Evolutionary conservation across 2,888 invertebrate species (phyloP), one percentile per base, ranked within the genome.

Genomic region (Scaptomyza cyrtandrae): DNA sequence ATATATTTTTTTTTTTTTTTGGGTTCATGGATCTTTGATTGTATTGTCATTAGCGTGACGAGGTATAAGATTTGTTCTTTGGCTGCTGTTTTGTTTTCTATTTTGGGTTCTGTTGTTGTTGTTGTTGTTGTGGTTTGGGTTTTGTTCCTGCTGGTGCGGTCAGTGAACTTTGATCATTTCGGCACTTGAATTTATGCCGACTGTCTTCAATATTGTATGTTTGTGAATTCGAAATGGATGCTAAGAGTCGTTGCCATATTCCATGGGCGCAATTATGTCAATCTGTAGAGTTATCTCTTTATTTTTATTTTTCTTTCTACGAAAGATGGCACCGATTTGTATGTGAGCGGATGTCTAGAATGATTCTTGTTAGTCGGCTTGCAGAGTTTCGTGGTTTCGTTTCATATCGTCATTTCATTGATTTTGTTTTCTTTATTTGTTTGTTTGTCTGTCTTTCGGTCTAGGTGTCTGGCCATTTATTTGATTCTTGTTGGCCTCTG

Each of bases 131-230:
- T 43, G 69, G 52, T 65, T 58, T 19, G 45, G 64, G 70, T 70
- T 69, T 73, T 76, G 70, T 66, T 61, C 59, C 54, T 29, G 6
- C 33, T 50, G 50, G 31, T 37, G n/a, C 46, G 79, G 80, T 86
- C 83, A 76, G 54, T 82, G 84, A 82, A 76, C 81, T 56, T 52
- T 35, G 64, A 24, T 60, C 59, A 67, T 80, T 74, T 72, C 55
- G 71, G 65, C 84, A 84, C 84, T 86, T 86, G 81, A 84, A 84
- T 75, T 82, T 81, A 75, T 83, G 77, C 84, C 80, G 75, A 62
- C 66, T 65, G 10, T 62, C 57, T 41, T 16, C 14, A 3, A 29
- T 29, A 6, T 27, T 27, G 27, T 27, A 29, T 29, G 7, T 29
- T 29, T 16, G 10, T 55, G 52, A 65, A 50, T 63, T 71, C 56